phyloP scores from a whole-genome alignment of 2,797 vertebrate genomes.

The Amphiprion clarkii region DNA sequence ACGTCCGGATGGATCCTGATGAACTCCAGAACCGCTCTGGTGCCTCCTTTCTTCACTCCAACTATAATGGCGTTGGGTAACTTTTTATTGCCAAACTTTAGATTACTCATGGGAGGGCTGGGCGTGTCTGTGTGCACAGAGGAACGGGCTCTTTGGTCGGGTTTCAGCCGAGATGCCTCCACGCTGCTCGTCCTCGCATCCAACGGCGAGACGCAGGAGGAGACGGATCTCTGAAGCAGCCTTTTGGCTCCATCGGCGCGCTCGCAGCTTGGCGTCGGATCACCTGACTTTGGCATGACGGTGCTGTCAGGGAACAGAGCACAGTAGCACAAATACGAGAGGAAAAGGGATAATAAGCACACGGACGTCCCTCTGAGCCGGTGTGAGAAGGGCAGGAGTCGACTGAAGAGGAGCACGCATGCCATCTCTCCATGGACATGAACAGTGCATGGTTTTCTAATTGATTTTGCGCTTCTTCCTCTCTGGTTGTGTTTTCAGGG shows the following conservation, averaged over 20 bases:
- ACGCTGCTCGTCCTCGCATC: constrained; percentile 46
- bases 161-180: constrained; percentile 45
- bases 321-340: constrained; percentile 90
- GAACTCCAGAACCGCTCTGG: constrained; percentile 93
- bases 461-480: constrained; percentile 43
- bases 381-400: constrained; percentile 86
- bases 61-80: constrained; percentile 93
- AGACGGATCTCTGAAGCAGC: constrained; percentile 85
- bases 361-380: constrained; percentile 87
- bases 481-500: constrained; percentile 33
- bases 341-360: constrained; percentile 87
- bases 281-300: constrained; percentile 79
- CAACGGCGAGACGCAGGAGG: constrained; percentile 76
- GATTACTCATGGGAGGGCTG: constrained; percentile 67
- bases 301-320: constrained; percentile 85
- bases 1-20: constrained; percentile 93
- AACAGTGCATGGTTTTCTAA: constrained; percentile 79
- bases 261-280: constrained; percentile 81
- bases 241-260: constrained; percentile 80
- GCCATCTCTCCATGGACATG: constrained; percentile 90
- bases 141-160: constrained; percentile 48
- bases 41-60: constrained; percentile 94
- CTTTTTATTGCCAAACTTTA: constrained; percentile 88
- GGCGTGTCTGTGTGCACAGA: constrained; percentile 58
- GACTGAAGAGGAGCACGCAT: constrained; percentile 88